Evolutionary conservation across 2,113 vertebrate genomes (phyloP).

Genomic region (Neolamprologus fasciatus): DNA sequence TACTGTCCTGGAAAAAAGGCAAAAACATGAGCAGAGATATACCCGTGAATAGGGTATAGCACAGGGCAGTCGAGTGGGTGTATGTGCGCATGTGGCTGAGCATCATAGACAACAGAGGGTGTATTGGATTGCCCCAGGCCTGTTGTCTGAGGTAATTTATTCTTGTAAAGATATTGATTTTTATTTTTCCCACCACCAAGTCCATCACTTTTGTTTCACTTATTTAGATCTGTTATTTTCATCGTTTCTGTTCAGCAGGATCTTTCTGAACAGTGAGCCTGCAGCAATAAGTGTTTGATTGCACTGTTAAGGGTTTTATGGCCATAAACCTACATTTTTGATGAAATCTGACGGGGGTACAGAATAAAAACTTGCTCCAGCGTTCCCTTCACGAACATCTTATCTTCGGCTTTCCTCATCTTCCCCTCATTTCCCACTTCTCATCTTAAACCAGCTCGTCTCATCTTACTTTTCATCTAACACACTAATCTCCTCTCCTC

Average conservation of each 20-base stretch:
- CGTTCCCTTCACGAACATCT: neutral
- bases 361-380: neutral
- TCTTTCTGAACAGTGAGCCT: neutral
- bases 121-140: neutral
- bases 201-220: neutral
- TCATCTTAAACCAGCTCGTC: neutral
- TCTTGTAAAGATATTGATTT: neutral
- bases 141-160: constrained; percentile 16
- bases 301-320: neutral
- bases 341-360: neutral
- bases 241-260: neutral
- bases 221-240: neutral
- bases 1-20: neutral
- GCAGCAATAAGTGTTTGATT: neutral
- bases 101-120: neutral
- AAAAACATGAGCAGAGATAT: neutral
- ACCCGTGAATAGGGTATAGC: neutral
- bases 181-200: neutral
- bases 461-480: constrained; percentile 13
- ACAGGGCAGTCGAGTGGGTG: neutral
- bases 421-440: neutral
- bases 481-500: neutral
- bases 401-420: neutral
- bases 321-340: neutral
- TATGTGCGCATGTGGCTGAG: neutral